These are phyloP conservation scores for Pristis pectinata DNA, from an alignment of 2,797 vertebrate genomes.

Conservation along the genomic window DNA sequence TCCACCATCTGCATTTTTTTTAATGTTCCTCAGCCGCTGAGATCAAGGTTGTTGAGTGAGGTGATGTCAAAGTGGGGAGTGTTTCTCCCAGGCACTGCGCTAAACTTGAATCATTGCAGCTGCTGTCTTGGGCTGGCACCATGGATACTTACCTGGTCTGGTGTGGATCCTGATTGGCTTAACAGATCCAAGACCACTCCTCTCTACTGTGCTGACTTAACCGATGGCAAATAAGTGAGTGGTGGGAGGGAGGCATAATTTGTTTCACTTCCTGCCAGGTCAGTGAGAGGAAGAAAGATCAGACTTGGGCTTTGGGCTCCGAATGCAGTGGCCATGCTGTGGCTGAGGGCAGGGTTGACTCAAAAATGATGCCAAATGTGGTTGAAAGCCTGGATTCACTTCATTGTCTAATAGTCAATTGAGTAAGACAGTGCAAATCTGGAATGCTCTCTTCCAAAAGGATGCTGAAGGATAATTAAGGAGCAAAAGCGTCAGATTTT, in stretches of 20 bases:
- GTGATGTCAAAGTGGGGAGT: too few species aligned
- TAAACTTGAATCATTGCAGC: not conserved
- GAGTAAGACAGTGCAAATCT: too few species aligned
- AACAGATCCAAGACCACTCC: not conserved
- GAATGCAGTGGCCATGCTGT: not conserved
- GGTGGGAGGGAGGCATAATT: not conserved
- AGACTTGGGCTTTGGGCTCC: not conserved
- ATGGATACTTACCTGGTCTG: not conserved
- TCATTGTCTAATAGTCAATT: not conserved
- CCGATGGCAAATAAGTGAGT: too few species aligned
- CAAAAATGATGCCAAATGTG: not conserved
- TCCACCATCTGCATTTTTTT: too few species aligned
- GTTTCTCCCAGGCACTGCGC: too few species aligned
- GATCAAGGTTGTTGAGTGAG: too few species aligned
- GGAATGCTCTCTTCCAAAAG: too few species aligned
- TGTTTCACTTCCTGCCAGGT: not conserved
- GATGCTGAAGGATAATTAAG: too few species aligned
- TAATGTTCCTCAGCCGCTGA: too few species aligned
- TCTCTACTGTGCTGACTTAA: too few species aligned
- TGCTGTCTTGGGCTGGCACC: not conserved
- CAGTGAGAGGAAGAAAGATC: not conserved
- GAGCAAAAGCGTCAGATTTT: too few species aligned
- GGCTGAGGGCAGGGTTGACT: not conserved
- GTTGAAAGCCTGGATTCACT: not conserved
- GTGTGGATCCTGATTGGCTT: not conserved